Evolutionary conservation across 2,113 vertebrate species (phyloP).

Genomic region (Phasianus colchicus): DNA sequence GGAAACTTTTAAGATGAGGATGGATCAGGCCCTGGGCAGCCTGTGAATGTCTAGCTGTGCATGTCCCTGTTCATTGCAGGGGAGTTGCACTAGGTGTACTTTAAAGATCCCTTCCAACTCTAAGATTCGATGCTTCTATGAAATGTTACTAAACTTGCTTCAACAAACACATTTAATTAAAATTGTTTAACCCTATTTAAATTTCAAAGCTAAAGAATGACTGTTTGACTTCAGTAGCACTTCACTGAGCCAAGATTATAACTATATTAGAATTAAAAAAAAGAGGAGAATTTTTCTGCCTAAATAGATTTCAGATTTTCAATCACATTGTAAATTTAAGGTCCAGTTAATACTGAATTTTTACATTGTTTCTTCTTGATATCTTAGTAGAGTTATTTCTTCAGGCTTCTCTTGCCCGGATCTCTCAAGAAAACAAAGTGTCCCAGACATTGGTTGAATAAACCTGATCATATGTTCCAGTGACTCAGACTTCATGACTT

Average conservation of each 20-base stretch:
- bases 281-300: not conserved
- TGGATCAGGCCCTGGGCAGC: too few relatives aligned
- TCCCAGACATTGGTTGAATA: not conserved
- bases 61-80: too few relatives aligned
- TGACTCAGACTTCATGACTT: not conserved
- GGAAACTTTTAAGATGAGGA: too few relatives aligned
- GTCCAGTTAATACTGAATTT: not conserved
- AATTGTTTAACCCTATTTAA: not conserved
- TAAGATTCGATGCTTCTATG: too few relatives aligned
- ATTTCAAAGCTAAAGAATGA: not conserved
- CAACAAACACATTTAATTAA: not conserved
- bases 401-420: not conserved
- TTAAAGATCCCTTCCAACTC: too few relatives aligned
- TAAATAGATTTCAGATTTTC: not conserved
- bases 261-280: not conserved
- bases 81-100: too few relatives aligned
- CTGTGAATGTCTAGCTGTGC: too few relatives aligned
- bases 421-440: not conserved
- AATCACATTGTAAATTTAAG: not conserved
- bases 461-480: not conserved
- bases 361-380: not conserved
- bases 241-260: not conserved
- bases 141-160: not conserved
- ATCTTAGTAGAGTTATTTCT: not conserved
- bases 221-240: not conserved